Evolutionary conservation across 2,888 invertebrate species (phyloP).

Genomic region (Acleris laterana): DNA sequence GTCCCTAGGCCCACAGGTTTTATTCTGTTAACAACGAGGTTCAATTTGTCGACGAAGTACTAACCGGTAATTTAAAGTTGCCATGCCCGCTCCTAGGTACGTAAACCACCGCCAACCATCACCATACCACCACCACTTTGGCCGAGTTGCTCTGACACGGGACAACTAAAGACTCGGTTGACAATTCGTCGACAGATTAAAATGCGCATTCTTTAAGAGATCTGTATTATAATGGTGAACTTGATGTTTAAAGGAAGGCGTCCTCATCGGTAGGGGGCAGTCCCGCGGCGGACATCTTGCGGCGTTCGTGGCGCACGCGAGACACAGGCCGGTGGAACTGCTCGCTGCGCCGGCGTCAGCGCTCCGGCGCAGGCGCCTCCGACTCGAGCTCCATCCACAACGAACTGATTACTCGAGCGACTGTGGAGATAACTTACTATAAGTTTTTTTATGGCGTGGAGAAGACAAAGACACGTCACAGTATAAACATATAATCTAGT

Average conservation of each 20-base stretch:
- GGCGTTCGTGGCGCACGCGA: conserved; percentile 73
- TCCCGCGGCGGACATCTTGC: conserved; percentile 79
- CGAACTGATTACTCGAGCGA: conserved; percentile 69
- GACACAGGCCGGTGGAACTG: conserved; percentile 80
- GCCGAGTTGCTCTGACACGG: too few species aligned
- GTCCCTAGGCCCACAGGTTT: too few species aligned
- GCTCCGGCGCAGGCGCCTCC: conserved; percentile 70
- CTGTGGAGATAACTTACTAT: conserved; percentile 45
- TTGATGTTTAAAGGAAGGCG: conserved; percentile 51
- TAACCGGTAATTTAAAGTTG: too few species aligned
- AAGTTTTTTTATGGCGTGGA: background rate
- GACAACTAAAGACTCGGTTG: too few species aligned
- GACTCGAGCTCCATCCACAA: conserved; percentile 79
- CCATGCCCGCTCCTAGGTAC: too few species aligned
- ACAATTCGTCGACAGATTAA: too few species aligned
- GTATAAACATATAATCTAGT: too few species aligned
- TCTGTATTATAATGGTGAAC: background rate
- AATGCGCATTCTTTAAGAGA: too few species aligned
- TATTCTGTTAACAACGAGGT: too few species aligned
- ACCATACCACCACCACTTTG: too few species aligned
- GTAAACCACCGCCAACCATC: too few species aligned
- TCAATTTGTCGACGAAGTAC: too few species aligned
- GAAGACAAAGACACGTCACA: background rate
- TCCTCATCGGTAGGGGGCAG: conserved; percentile 74
- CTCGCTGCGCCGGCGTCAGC: conserved; percentile 83